Evolutionary conservation across 2,888 invertebrate genomes (phyloP), one percentile per base, ranked within the genome.

Genomic region (Pteria penguin): DNA sequence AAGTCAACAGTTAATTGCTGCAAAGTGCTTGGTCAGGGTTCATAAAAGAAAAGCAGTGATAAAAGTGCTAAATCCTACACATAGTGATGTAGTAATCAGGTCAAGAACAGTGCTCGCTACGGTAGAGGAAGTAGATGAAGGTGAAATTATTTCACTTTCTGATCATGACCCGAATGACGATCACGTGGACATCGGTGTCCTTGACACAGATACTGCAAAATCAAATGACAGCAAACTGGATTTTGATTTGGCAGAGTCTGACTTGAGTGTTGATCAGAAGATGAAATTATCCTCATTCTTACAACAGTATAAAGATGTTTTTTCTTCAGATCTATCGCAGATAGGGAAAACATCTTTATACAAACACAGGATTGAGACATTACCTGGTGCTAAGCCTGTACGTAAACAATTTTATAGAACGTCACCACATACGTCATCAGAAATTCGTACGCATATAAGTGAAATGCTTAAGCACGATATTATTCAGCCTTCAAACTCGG

Each of bases 361-460:
- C 32, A 55, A 33, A 58, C 82, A 82, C 74, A 71, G 66, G 54
- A 82, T 82, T 58, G 79, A 80, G 54, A 82, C 82, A 11, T n/a
- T 55, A 78, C 71, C 74, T 52, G 73, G 67, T 66, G 76, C 76
- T n/a, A 32, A 31, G 33, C 78, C 81, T 31, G 76, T 81, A 24
- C 62, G 69, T 31, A 55, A 66, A 54, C 32, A 45, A 26, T 69
- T 68, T 55, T 74, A 81, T 62, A 75, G 82, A 31, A 61, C 62
- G 8, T 69, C 71, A n/a, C 82, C 80, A 24, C 27, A 70, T 2
- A 72, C 70, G 36, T 76, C 76, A 58, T 58, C 55, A 11, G 79
- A 73, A 67, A 75, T 45, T 52, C 73, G 78, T 29, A 55, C 57
- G 22, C 67, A 76, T 70, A 67, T 71, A 8, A 60, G 74, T 63